Percentiles rank a stretch among this genome's conserved stretches.
phyloP scores from a whole-genome alignment of 2,888 invertebrate species.

The Megalurothrips usitatus region DNA sequence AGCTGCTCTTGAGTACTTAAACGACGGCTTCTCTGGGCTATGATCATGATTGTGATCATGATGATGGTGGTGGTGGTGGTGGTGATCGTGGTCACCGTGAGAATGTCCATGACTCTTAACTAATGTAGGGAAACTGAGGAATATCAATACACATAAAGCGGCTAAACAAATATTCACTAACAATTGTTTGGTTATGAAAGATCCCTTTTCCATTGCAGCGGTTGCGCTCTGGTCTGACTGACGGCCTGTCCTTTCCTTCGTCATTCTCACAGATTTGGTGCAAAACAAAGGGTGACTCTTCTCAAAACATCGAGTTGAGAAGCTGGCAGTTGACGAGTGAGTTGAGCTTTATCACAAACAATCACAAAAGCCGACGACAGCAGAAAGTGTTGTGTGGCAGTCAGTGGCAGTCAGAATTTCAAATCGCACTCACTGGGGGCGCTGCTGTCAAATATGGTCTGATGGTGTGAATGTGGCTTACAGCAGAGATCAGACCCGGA shows the following conservation, averaged over 20 bases:
- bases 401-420: neutral
- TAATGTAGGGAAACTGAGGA: constrained; percentile 44
- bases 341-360: neutral
- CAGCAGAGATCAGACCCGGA: too few relatives aligned
- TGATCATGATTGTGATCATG: constrained; percentile 47
- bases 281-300: neutral
- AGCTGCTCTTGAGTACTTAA: constrained; percentile 76
- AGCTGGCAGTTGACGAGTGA: neutral
- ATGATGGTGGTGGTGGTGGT: constrained; percentile 47
- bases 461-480: too few relatives aligned
- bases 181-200: constrained; percentile 32
- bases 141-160: constrained; percentile 40
- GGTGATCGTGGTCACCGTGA: constrained; percentile 45
- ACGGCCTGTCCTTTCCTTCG: neutral
- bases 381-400: constrained; percentile 19
- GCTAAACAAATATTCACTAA: constrained; percentile 33
- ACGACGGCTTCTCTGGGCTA: constrained; percentile 63
- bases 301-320: neutral
- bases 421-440: neutral
- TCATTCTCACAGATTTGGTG: neutral
- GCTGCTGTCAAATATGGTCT: neutral
- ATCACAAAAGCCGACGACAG: constrained; percentile 13
- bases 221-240: neutral
- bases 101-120: constrained; percentile 42
- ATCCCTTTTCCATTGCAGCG: neutral